Evolutionary conservation across 2,888 invertebrate species (phyloP).

Genomic region (Achlya flavicornis): DNA sequence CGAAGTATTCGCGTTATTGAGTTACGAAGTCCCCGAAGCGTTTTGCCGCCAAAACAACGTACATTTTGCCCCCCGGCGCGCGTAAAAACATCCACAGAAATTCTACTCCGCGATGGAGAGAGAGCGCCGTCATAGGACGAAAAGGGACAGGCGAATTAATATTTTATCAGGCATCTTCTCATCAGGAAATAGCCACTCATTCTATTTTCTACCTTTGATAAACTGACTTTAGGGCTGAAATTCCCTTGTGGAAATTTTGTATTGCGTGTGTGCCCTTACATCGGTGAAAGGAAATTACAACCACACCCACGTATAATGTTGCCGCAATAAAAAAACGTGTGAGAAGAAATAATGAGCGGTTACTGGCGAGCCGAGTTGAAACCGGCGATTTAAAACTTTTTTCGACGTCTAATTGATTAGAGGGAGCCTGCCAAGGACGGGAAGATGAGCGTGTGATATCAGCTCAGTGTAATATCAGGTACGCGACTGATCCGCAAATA

Average conservation of each 20-base stretch:
- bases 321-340: constrained; percentile 83
- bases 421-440: constrained; percentile 58
- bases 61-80: constrained; percentile 83
- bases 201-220: constrained; percentile 38
- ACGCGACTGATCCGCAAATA: constrained; percentile 1
- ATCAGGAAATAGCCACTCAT: constrained; percentile 49
- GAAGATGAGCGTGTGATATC: constrained; percentile 14
- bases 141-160: constrained; percentile 79
- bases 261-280: constrained; percentile 84
- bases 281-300: constrained; percentile 84
- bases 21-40: constrained; percentile 81
- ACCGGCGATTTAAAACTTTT: constrained; percentile 69
- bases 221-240: constrained; percentile 36
- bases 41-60: constrained; percentile 84
- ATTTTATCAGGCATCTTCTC: constrained; percentile 82
- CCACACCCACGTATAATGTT: constrained; percentile 84
- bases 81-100: constrained; percentile 79
- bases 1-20: constrained; percentile 78
- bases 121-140: constrained; percentile 61
- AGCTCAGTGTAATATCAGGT: background rate
- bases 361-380: constrained; percentile 76
- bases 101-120: constrained; percentile 60
- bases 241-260: constrained; percentile 37
- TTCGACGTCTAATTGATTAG: constrained; percentile 78
- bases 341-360: constrained; percentile 84